Conservation (phyloP, 1,140 invertebrate species). For the Rhizoglyphus robini region DNA sequence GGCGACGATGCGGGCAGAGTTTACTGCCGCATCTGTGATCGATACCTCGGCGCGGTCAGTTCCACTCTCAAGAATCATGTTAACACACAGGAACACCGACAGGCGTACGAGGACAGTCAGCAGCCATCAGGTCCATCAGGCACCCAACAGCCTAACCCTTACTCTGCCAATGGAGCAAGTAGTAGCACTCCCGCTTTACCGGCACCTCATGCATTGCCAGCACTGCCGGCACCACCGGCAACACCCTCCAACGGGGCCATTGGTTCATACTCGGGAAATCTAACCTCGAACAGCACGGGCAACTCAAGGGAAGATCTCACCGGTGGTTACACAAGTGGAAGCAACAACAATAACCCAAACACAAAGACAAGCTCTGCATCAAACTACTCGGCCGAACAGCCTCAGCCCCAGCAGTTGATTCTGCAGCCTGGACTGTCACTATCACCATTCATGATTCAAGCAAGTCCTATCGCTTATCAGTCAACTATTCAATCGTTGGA, state of each 20-base stretch:
- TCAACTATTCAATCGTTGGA: neutral
- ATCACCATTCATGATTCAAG: neutral
- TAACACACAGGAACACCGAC: conserved; percentile 19
- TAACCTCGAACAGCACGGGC: neutral
- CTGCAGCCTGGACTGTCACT: neutral
- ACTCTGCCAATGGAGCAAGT: neutral
- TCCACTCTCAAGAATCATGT: conserved; percentile 19
- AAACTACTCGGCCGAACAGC: neutral
- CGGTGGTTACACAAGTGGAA: neutral
- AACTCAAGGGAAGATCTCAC: neutral
- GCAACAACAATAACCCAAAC: neutral
- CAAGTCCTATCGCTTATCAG: neutral
- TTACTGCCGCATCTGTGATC: conserved; percentile 16
- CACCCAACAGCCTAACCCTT: neutral
- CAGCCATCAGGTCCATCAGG: neutral
- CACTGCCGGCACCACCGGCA: neutral
- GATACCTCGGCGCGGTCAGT: conserved; percentile 17
- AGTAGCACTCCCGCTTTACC: neutral
- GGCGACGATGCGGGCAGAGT: conserved; percentile 18
- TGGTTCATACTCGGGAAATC: neutral
- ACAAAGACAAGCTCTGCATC: no score
- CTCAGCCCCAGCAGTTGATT: neutral
- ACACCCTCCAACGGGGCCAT: neutral
- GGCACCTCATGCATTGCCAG: neutral
- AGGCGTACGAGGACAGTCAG: conserved; percentile 17